Evolutionary conservation across 1,140 invertebrate genomes (phyloP), one percentile per base, ranked within the genome.

Genomic region (Magallana gigas): DNA sequence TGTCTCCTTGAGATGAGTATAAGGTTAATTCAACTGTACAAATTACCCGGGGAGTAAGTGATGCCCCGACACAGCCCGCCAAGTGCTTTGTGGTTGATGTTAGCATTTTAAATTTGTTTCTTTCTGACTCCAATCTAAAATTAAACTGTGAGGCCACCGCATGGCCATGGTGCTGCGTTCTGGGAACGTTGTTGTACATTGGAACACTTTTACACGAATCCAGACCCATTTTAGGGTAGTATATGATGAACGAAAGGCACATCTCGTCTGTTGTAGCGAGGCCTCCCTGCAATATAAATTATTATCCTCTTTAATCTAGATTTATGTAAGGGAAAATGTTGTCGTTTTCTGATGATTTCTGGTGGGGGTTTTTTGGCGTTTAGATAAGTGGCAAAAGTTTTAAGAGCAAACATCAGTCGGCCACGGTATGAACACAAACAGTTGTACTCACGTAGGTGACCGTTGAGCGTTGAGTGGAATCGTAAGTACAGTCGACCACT

Each of bases 241-340:
- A 80, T 16, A 76, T 48, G 56, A 86, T 80, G 16, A 86, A 86
- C 3, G 85, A 86, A 9, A 86, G 68, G 23, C 85, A 86, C 85
- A 86, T 86, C 11, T 81, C 71, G 16, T 80, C 85, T 9, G 68
- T 3, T n/a, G 85, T 86, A 14, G 85, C 48, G 7, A 86, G 16
- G 12, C 85, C 85, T 76, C 85, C 85, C 85, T 86, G 29, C 11
- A 18, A 23, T 57, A 9, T 16, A 84, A 23, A 60, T 18, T 18
- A 64, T 12, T 12, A 62, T 11, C n/a, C 62, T 14, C 14, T 36
- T 36, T 3, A 36, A 36, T 36, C 4, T 36, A 3, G 4, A 36
- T 36, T 36, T 36, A 36, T 36, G 0, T 36, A 3, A 36, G 4
- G 36, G 36, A 36, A 5, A 36, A 5, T 36, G 36, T 36, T 36